Evolutionary conservation across 2,113 vertebrate genomes (phyloP).

Genomic region (Diphyllodes magnificus): DNA sequence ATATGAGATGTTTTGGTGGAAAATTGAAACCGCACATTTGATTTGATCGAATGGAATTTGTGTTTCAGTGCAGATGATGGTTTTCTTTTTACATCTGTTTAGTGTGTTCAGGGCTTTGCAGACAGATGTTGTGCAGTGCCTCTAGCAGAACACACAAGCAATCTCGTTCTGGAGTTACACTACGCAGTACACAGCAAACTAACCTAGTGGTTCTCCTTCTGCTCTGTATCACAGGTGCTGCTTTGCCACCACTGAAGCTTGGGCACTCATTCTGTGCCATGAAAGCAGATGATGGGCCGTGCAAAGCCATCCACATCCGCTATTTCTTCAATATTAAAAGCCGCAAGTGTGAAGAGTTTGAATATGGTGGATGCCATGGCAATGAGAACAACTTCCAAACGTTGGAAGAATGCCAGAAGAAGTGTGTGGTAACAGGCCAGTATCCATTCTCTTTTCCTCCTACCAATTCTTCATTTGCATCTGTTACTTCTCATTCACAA

Average conservation of each 20-base stretch:
- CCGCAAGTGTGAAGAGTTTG: conserved; percentile 77
- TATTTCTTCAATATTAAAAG: conserved; percentile 82
- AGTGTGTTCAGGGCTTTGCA: not conserved
- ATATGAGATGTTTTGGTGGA: not conserved
- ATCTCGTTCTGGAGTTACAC: not conserved
- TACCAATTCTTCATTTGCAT: not conserved
- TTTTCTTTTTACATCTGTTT: not conserved
- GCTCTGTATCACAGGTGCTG: not conserved
- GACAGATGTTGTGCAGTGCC: not conserved
- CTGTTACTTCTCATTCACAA: not conserved
- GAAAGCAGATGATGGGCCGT: conserved; percentile 79
- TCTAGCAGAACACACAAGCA: not conserved
- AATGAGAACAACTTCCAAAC: conserved; percentile 87
- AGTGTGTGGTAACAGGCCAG: conserved; percentile 68
- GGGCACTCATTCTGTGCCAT: conserved; percentile 79
- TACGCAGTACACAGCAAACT: not conserved
- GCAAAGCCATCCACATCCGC: conserved; percentile 77
- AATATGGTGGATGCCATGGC: conserved; percentile 89
- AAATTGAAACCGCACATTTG: not conserved
- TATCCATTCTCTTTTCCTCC: not conserved
- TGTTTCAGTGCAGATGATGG: not conserved
- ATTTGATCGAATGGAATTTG: not conserved
- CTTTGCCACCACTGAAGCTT: conserved; percentile 53
- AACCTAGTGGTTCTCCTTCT: not conserved
- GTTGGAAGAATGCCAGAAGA: conserved; percentile 76